Percentiles rank a stretch among this genome's conserved stretches.
phyloP scores from a whole-genome alignment of 2,888 invertebrate species.

The Vandiemenella viatica region DNA sequence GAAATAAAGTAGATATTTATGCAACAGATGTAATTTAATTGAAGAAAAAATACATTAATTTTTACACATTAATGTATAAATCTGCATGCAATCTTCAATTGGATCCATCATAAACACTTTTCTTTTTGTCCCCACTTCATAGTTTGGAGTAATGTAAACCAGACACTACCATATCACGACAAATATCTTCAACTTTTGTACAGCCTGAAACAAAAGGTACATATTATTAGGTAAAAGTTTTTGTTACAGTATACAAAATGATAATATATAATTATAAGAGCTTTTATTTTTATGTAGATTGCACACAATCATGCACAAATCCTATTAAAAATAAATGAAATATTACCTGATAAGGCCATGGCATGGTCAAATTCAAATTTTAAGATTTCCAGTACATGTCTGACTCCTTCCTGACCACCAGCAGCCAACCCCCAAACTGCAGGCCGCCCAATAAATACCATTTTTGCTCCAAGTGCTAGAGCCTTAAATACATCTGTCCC shows the following conservation, averaged over 20 bases:
- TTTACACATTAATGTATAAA: too few relatives aligned
- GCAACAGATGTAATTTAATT: too few relatives aligned
- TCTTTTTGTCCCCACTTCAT: too few relatives aligned
- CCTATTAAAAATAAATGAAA: too few relatives aligned
- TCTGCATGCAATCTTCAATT: too few relatives aligned
- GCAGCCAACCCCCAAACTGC: constrained; percentile 71
- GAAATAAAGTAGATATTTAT: too few relatives aligned
- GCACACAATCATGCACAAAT: too few relatives aligned
- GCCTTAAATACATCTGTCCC: constrained; percentile 86
- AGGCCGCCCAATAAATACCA: constrained; percentile 79
- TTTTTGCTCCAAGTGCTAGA: constrained; percentile 74
- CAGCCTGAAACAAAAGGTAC: constrained; percentile 34
- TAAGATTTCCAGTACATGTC: constrained; percentile 52
- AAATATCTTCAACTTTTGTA: background rate
- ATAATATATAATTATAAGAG: too few relatives aligned
- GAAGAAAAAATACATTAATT: too few relatives aligned
- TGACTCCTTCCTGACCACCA: constrained; percentile 64
- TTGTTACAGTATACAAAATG: too few relatives aligned
- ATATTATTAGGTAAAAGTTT: background rate
- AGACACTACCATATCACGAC: background rate
- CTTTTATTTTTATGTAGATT: too few relatives aligned
- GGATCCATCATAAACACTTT: too few relatives aligned
- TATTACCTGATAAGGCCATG: constrained; percentile 56
- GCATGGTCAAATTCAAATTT: constrained; percentile 59
- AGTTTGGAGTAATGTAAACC: background rate